Evolutionary conservation across 2,113 vertebrate genomes (phyloP), one percentile per base, ranked within the genome.

Genomic region (Podarcis raffonei): DNA sequence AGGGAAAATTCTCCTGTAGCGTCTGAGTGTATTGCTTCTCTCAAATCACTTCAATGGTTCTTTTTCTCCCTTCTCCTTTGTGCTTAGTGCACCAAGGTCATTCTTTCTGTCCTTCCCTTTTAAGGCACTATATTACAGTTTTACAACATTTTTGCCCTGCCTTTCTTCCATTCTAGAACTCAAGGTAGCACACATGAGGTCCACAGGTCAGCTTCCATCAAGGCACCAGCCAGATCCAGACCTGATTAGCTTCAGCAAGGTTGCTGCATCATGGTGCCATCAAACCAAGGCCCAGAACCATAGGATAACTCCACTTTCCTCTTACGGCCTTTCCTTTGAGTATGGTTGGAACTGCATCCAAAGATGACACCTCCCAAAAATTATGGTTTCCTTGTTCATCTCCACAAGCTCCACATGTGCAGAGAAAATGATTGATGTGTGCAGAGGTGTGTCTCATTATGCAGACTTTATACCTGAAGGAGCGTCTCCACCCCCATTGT

Each of bases 101-200:
- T n/a, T 77, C 6, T 57, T 68, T 9, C 20, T 53, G 9, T 79
- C 87, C 6, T 88, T 88, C 5, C 75, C 80, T 74, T 88, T 84
- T 74, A 81, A 77, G 66, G 42, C 8, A 53, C 48, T 53, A 53
- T 53, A 53, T 53, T 53, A 53, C 48, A 11, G 48, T 53, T 77
- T 72, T 1, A 22, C 62, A 57, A 72, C 76, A 39, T 30, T 81
- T 0, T 0, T 78, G n/a, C 85, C 20, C 18, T 87, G 53, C 8
- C n/a, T 83, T 30, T 32, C 27, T 68, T 81, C 68, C n/a, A 59
- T 59, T 35, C 35, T 68, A 35, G 53, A 35, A 81, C 15, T 81
- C n/a, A 68, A 16, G 23, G 12, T 79, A 39, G 39, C 79, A 81
- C 15, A 20, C 9, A 6, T 32, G 9, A 4, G 4, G n/a, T 74